These are phyloP conservation scores for Rhinogobio ventralis DNA, from an alignment of 2,797 vertebrate species.

Conservation along the genomic window DNA sequence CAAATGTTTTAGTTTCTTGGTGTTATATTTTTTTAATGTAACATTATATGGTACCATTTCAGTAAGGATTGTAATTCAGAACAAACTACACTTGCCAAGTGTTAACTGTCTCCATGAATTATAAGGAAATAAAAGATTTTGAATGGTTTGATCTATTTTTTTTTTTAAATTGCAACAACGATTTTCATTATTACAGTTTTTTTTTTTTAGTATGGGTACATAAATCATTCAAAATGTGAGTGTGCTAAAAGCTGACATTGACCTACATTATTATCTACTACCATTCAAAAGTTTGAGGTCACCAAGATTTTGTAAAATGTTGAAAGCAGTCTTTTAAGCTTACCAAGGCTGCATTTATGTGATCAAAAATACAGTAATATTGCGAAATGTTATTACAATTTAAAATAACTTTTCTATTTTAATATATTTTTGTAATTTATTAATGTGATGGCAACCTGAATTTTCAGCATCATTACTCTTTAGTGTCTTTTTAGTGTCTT, in stretches of 20 bases:
- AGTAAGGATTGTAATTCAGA: slow-evolving; percentile 39
- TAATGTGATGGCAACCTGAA: background rate
- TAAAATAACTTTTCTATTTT: background rate
- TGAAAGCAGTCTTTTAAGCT: background rate
- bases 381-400: background rate
- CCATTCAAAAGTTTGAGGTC: background rate
- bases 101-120: slow-evolving; percentile 13
- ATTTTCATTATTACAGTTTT: background rate
- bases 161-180: background rate
- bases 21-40: slow-evolving; percentile 51
- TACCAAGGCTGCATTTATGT: background rate
- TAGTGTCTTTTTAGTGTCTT: too few relatives aligned
- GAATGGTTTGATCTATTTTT: background rate
- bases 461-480: background rate
- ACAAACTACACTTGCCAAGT: slow-evolving; percentile 25
- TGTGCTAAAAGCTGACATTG: background rate
- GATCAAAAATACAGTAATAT: background rate
- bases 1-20: slow-evolving; percentile 39
- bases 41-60: slow-evolving; percentile 55
- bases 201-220: background rate
- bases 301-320: background rate
- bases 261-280: background rate
- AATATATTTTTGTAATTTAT: background rate
- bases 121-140: slow-evolving; percentile 31
- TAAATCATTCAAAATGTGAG: background rate